phyloP scores from a whole-genome alignment of 1,140 invertebrate genomes.

The Ips typographus region DNA sequence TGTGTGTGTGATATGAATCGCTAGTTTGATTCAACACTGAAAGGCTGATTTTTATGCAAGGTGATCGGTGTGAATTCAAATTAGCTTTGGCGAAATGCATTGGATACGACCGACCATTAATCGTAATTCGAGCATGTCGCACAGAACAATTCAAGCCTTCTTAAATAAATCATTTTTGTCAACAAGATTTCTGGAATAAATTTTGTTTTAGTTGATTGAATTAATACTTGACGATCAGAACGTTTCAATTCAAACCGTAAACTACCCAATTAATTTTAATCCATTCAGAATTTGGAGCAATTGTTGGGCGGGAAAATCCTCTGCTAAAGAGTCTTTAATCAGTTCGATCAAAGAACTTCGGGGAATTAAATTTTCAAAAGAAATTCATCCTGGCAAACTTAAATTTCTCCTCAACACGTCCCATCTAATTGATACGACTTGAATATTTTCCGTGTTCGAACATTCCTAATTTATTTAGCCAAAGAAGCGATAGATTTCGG shows the following conservation, averaged over 20 bases:
- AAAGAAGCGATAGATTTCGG: no score
- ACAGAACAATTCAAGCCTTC: not conserved
- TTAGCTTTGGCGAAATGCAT: not conserved
- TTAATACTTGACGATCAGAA: no score
- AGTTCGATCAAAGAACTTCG: not conserved
- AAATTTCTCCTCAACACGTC: slow-evolving; percentile 4
- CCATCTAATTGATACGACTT: slow-evolving; percentile 2
- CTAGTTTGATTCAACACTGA: not conserved
- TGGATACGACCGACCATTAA: slow-evolving; percentile 5
- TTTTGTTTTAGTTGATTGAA: not conserved
- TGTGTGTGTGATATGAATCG: not conserved
- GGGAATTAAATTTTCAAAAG: slow-evolving; percentile 4
- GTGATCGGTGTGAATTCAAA: not conserved
- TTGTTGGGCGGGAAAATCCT: not conserved
- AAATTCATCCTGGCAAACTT: not conserved
- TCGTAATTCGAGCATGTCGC: slow-evolving; percentile 12
- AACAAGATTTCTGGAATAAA: not conserved
- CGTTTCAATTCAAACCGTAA: not conserved
- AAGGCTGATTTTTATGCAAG: not conserved
- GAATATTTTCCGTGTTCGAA: slow-evolving; percentile 7
- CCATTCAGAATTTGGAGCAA: not conserved
- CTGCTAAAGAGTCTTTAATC: slow-evolving; percentile 3
- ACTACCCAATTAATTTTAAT: not conserved
- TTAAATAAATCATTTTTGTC: slow-evolving; percentile 14
- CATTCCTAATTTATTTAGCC: not conserved